These are phyloP conservation scores for Ariopsis seemanni DNA, from an alignment of 2,113 vertebrate genomes.

Conservation along the genomic window DNA sequence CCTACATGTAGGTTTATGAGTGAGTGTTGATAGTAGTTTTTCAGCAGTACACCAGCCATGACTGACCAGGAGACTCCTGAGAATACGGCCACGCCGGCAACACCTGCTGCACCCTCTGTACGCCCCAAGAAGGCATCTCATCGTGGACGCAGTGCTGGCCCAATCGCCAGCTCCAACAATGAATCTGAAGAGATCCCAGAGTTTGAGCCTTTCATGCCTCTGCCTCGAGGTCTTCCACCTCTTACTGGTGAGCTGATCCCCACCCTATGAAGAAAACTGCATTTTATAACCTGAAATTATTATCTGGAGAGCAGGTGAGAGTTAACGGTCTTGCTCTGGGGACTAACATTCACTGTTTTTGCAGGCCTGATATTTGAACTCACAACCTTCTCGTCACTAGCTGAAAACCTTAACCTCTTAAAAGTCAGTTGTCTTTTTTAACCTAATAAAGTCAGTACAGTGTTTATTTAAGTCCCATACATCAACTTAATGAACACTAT, in stretches of 20 bases:
- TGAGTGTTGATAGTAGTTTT: background rate
- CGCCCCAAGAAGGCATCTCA: conserved; percentile 60
- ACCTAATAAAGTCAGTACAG: background rate
- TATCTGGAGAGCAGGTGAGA: background rate
- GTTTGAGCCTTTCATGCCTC: conserved; percentile 75
- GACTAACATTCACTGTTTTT: background rate
- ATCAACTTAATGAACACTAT: background rate
- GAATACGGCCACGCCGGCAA: conserved; percentile 3
- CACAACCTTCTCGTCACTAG: background rate
- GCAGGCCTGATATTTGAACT: background rate
- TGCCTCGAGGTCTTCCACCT: conserved; percentile 74
- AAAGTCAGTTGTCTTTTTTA: background rate
- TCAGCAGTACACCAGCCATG: conserved; percentile 29
- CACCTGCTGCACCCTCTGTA: conserved; percentile 46
- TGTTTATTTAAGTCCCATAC: background rate
- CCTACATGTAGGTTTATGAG: background rate
- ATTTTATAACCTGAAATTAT: background rate
- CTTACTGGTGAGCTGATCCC: conserved; percentile 73
- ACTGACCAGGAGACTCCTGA: conserved; percentile 47
- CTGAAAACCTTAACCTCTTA: background rate
- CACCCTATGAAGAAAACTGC: background rate
- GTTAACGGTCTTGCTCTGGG: background rate
- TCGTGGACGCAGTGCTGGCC: conserved; percentile 76
- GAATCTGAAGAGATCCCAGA: conserved; percentile 76
- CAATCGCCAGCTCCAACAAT: conserved; percentile 77